Evolutionary conservation across 2,888 invertebrate species (phyloP).

Genomic region (Megalurothrips usitatus): DNA sequence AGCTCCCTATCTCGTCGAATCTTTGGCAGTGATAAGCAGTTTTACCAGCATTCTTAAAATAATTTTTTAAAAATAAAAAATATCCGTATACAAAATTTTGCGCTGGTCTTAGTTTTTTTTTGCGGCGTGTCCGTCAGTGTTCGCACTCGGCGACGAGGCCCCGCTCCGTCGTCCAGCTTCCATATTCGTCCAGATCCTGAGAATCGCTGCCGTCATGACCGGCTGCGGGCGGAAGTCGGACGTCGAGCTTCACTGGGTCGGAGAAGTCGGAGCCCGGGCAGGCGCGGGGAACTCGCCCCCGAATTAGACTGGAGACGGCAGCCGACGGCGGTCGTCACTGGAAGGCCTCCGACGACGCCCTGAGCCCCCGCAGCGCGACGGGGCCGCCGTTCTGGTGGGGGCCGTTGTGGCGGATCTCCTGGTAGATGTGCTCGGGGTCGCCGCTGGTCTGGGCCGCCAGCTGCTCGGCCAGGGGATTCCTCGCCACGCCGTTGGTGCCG

Average conservation of each 20-base stretch:
- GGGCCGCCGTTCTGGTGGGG: slow-evolving; percentile 4
- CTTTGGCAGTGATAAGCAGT: too few species aligned
- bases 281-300: neutral
- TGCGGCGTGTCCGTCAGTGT: too few species aligned
- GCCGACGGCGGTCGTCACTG: neutral
- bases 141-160: too few species aligned
- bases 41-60: too few species aligned
- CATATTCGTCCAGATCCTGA: too few species aligned
- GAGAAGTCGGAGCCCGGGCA: neutral
- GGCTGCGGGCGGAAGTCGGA: too few species aligned
- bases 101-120: too few species aligned
- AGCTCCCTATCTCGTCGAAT: too few species aligned
- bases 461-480: slow-evolving; percentile 11
- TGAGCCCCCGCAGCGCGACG: neutral
- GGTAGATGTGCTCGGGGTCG: slow-evolving; percentile 15
- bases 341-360: neutral
- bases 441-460: slow-evolving; percentile 13
- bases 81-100: too few species aligned
- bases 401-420: neutral
- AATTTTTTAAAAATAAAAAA: too few species aligned
- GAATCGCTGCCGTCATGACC: too few species aligned
- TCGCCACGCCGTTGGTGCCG: neutral
- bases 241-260: neutral
- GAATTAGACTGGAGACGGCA: neutral
- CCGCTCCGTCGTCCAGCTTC: too few species aligned